Percentiles rank a stretch among this genome's conserved stretches.
These are phyloP conservation scores for Odontothrips loti DNA, from an alignment of 2,888 invertebrate genomes.

Conservation along the genomic window DNA sequence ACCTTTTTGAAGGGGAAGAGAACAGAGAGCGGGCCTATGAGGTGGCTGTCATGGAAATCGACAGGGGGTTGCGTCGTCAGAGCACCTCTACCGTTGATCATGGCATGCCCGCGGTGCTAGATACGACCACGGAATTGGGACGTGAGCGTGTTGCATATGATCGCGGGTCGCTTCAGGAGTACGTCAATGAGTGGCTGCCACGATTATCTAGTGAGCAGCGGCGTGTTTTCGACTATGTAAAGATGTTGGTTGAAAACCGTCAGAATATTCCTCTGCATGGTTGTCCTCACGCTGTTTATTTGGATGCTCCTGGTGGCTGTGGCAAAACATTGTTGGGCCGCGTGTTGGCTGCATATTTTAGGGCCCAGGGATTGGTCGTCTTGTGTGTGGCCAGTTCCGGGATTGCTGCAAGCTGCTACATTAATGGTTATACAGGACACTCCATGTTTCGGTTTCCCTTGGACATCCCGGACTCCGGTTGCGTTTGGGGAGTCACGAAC, in stretches of 20 bases:
- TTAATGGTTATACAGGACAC: slow-evolving; percentile 34
- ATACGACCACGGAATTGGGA: slow-evolving; percentile 30
- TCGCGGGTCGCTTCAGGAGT: background rate
- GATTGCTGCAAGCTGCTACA: slow-evolving; percentile 1
- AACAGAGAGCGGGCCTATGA: background rate
- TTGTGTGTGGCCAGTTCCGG: too few relatives aligned
- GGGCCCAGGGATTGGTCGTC: slow-evolving; percentile 29
- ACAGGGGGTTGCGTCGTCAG: background rate
- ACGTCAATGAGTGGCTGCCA: slow-evolving; percentile 31
- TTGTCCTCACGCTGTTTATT: too few relatives aligned
- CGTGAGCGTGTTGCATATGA: slow-evolving; percentile 30
- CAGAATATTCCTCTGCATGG: background rate
- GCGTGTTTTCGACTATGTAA: slow-evolving; percentile 29
- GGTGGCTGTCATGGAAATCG: background rate
- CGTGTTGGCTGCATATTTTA: slow-evolving; percentile 31
- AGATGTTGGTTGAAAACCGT: background rate
- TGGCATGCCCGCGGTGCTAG: slow-evolving; percentile 31
- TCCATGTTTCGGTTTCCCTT: slow-evolving; percentile 35
- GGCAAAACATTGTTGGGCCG: too few relatives aligned
- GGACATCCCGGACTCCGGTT: slow-evolving; percentile 28
- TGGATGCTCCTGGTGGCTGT: too few relatives aligned
- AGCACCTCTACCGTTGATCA: slow-evolving; percentile 17
- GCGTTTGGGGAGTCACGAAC: slow-evolving; percentile 34
- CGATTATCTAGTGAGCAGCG: slow-evolving; percentile 33
- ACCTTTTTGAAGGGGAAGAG: background rate